Conservation (phyloP, 2,888 invertebrate species). For the Chrysina gloriosa region DNA sequence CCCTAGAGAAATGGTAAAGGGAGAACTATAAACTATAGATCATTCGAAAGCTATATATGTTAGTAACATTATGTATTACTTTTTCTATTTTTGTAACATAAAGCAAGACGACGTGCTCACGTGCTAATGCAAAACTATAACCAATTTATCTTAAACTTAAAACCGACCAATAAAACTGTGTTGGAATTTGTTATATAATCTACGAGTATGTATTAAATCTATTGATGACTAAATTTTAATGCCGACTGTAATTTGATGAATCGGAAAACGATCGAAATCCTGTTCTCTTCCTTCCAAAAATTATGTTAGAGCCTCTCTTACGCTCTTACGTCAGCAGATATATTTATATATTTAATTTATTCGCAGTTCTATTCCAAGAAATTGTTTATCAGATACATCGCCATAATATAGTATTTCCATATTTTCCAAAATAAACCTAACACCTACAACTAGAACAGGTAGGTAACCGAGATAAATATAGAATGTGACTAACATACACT, state of each 20-base stretch:
- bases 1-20: too few species aligned
- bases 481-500: constrained; percentile 10
- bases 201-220: too few species aligned
- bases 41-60: too few species aligned
- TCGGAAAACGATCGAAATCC: background rate
- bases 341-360: constrained; percentile 16
- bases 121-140: too few species aligned
- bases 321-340: constrained; percentile 20
- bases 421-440: constrained; percentile 22
- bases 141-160: too few species aligned
- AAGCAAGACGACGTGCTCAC: too few species aligned
- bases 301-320: background rate
- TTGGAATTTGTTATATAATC: too few species aligned
- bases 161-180: too few species aligned
- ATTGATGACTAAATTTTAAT: too few species aligned
- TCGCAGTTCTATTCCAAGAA: constrained; percentile 18
- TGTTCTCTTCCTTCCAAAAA: background rate
- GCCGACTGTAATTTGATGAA: background rate
- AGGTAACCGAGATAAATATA: constrained; percentile 30
- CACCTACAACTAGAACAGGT: constrained; percentile 26
- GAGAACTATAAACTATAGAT: too few species aligned
- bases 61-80: too few species aligned
- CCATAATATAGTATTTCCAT: constrained; percentile 28
- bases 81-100: too few species aligned
- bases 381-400: constrained; percentile 21